Percentiles rank a stretch among this genome's conserved stretches.
Evolutionary conservation across 2,888 invertebrate species (phyloP).

Genomic region (Cheilosia soror): DNA sequence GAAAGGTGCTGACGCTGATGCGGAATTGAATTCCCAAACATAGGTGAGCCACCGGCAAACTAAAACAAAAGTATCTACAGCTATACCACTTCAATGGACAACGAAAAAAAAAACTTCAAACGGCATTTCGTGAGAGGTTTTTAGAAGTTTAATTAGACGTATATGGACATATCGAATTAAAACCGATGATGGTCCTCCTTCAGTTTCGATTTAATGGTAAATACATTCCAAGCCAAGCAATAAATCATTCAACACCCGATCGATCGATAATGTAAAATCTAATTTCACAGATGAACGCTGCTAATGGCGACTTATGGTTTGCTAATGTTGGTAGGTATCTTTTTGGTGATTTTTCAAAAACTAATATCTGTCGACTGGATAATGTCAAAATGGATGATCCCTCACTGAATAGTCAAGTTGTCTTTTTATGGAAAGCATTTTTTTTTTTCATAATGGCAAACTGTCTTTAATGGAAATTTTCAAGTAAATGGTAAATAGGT

Average conservation of each 20-base stretch:
- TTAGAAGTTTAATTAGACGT: conserved; percentile 28
- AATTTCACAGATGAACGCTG: conserved; percentile 57
- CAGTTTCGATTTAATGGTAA: not conserved
- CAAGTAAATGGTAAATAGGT: too few species aligned
- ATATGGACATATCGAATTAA: not conserved
- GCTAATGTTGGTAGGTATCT: not conserved
- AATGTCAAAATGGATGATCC: too few species aligned
- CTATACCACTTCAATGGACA: not conserved
- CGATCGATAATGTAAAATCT: conserved; percentile 47
- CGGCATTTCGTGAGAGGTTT: conserved; percentile 15
- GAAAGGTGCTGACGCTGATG: conserved; percentile 53
- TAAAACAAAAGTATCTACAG: not conserved
- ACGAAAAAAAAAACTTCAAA: conserved; percentile 17
- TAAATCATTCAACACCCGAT: conserved; percentile 22
- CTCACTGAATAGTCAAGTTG: too few species aligned
- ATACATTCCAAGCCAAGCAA: not conserved
- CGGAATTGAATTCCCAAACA: conserved; percentile 38
- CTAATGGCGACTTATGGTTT: conserved; percentile 22
- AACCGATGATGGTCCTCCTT: not conserved
- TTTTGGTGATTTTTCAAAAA: conserved; percentile 2
- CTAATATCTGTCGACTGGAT: not conserved
- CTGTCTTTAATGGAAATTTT: too few species aligned
- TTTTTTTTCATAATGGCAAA: too few species aligned
- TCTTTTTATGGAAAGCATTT: too few species aligned
- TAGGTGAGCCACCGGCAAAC: conserved; percentile 11